Conservation (phyloP, 2,113 vertebrate genomes). For the Cardinalis cardinalis region DNA sequence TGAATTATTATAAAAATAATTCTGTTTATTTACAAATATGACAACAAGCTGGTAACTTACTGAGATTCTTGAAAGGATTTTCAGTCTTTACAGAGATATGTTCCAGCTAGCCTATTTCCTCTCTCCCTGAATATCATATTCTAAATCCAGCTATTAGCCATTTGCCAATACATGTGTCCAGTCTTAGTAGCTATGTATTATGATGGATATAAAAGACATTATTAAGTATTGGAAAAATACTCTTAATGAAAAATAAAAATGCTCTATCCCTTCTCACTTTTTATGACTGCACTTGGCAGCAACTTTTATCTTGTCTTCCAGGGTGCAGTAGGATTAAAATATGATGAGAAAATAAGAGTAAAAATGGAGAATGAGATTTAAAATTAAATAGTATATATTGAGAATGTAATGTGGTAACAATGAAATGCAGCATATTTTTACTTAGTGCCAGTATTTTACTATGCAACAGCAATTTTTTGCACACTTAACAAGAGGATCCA, state of each 20-base stretch:
- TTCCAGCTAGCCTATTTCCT: neutral
- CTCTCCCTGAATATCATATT: neutral
- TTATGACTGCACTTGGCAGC: neutral
- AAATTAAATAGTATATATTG: neutral
- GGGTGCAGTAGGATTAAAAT: neutral
- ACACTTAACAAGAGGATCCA: neutral
- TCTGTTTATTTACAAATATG: slow-evolving; percentile 66
- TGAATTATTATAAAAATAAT: slow-evolving; percentile 65
- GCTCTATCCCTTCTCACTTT: neutral
- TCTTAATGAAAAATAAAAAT: neutral
- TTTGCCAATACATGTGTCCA: neutral
- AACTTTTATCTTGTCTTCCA: neutral
- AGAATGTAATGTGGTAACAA: neutral
- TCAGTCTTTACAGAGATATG: neutral
- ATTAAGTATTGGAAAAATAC: neutral
- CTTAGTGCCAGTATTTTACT: neutral
- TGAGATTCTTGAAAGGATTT: slow-evolving; percentile 33
- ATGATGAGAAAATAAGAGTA: neutral
- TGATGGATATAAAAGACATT: neutral
- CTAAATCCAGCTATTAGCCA: neutral
- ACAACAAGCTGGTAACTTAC: slow-evolving; percentile 20
- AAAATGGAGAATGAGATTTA: neutral
- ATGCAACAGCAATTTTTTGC: neutral
- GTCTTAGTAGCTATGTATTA: neutral
- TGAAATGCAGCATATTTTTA: neutral